Percentiles rank a stretch among this genome's conserved stretches.
These are phyloP conservation scores for Patella caerulea DNA, from an alignment of 2,888 invertebrate genomes.

Conservation along the genomic window DNA sequence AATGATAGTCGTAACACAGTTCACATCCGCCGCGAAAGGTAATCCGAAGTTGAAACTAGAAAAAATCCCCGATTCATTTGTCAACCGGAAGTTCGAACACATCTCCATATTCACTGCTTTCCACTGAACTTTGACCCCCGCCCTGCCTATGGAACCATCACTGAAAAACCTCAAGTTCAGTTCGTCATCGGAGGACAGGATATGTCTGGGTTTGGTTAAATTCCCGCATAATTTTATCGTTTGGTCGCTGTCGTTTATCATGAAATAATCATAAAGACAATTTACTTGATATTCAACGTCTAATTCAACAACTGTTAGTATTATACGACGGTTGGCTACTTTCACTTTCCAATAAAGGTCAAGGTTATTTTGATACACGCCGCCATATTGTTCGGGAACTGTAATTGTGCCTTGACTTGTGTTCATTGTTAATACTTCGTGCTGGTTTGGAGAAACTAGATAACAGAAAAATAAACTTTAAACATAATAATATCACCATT, in stretches of 20 bases:
- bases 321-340: constrained; percentile 29
- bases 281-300: constrained; percentile 44
- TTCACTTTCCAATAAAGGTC: constrained; percentile 22
- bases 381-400: neutral
- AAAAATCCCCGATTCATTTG: constrained; percentile 74
- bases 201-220: constrained; percentile 8
- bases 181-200: constrained; percentile 27
- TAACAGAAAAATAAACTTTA: too few relatives aligned
- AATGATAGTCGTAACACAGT: constrained; percentile 80
- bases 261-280: constrained; percentile 47
- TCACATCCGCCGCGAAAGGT: constrained; percentile 81
- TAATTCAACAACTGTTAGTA: constrained; percentile 30
- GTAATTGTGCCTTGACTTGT: too few relatives aligned
- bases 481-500: too few relatives aligned
- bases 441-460: too few relatives aligned
- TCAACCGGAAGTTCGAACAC: constrained; percentile 12
- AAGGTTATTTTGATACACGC: constrained; percentile 26
- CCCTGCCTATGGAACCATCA: constrained; percentile 37
- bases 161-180: constrained; percentile 36
- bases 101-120: constrained; percentile 23
- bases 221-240: constrained; percentile 33
- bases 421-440: too few relatives aligned
- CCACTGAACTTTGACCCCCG: constrained; percentile 43
- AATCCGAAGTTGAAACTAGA: constrained; percentile 82
- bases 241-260: constrained; percentile 24